Conservation (phyloP, 2,888 invertebrate genomes). For the Tipula unca region DNA sequence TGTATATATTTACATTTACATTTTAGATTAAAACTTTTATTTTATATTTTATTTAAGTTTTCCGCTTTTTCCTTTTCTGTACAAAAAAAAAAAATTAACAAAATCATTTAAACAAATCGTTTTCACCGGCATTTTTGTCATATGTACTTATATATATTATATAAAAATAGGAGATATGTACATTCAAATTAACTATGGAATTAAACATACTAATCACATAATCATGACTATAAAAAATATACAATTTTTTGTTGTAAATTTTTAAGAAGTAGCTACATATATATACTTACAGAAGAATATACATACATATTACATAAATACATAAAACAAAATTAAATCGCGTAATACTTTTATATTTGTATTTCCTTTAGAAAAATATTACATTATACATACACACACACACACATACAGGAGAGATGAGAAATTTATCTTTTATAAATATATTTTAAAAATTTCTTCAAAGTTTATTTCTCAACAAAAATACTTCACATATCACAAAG, state of each 20-base stretch:
- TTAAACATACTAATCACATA: background rate
- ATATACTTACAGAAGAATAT: background rate
- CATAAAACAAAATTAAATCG: background rate
- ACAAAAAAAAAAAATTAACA: background rate
- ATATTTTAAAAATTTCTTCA: background rate
- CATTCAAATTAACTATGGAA: background rate
- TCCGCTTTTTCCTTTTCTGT: background rate
- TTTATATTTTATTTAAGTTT: background rate
- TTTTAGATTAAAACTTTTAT: background rate
- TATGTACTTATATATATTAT: too few species aligned
- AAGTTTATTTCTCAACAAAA: background rate
- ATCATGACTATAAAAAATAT: background rate
- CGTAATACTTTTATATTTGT: background rate
- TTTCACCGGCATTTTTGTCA: background rate
- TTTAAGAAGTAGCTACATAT: background rate
- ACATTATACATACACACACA: background rate
- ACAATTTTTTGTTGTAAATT: background rate
- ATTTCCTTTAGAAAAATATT: background rate
- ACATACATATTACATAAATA: too few species aligned
- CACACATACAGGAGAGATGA: background rate
- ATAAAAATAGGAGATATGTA: background rate
- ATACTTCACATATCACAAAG: background rate
- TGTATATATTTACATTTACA: background rate
- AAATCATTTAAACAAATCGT: background rate
- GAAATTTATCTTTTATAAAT: background rate